A percentile compares a stretch with the other conserved stretches of the same genome.
These are phyloP conservation scores for Phalacrocorax aristotelis DNA, from an alignment of 2,113 vertebrate genomes.

Conservation along the genomic window DNA sequence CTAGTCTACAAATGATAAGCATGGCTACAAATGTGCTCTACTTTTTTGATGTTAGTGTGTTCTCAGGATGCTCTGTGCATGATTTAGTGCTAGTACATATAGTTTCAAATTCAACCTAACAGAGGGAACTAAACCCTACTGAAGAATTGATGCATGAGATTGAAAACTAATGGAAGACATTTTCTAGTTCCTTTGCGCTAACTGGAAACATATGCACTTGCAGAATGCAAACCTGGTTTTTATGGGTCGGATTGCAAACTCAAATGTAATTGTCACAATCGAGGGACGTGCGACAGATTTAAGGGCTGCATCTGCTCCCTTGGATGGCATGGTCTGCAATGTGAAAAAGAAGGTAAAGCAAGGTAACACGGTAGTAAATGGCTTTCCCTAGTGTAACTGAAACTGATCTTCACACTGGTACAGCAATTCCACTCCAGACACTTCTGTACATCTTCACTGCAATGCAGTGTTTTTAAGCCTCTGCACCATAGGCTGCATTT, in stretches of 20 bases:
- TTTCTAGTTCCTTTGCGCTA: not conserved
- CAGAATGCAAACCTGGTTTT: slow-evolving; percentile 77
- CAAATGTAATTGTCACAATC: slow-evolving; percentile 76
- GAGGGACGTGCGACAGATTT: slow-evolving; percentile 80
- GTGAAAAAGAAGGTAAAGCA: slow-evolving; percentile 87
- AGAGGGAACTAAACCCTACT: not conserved
- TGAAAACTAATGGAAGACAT: not conserved
- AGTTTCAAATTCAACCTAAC: not conserved
- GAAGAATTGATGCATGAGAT: not conserved
- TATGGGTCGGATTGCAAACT: slow-evolving; percentile 86
- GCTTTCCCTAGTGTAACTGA: not conserved
- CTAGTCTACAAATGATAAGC: not conserved
- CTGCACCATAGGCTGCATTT: not conserved
- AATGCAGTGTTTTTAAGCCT: not conserved
- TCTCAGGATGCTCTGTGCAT: not conserved
- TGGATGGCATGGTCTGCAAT: slow-evolving; percentile 77
- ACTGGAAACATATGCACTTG: slow-evolving; percentile 22
- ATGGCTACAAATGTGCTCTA: not conserved
- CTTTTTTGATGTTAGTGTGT: not conserved
- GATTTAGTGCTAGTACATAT: not conserved
- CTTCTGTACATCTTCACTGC: not conserved
- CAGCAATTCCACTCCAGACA: not conserved
- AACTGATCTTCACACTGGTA: not conserved
- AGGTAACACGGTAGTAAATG: slow-evolving; percentile 74
- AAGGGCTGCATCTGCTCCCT: slow-evolving; percentile 82